Conservation (phyloP, 2,113 vertebrate genomes). For the Cheirogaleus medius region DNA sequence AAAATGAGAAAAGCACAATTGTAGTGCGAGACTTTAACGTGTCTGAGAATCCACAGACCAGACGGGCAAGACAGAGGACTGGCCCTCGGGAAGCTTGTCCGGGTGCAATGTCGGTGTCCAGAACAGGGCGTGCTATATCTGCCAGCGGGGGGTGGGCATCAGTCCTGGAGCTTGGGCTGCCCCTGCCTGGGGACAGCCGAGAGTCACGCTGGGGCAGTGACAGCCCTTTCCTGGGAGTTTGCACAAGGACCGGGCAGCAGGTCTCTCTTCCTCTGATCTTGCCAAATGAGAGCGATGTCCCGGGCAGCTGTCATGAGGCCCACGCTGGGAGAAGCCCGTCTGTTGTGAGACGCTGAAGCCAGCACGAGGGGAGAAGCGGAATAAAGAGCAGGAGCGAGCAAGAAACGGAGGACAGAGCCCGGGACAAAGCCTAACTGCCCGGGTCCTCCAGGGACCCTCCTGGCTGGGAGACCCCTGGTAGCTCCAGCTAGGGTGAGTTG, state of each 20-base stretch:
- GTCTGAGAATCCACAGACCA: not conserved
- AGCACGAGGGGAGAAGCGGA: not conserved
- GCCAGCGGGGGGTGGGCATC: no score
- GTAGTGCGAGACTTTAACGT: accelerated
- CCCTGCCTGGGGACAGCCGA: not conserved
- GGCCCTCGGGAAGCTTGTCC: not conserved
- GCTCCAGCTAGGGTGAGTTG: not conserved
- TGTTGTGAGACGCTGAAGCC: not conserved
- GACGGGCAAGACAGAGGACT: not conserved
- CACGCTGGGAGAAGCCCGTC: accelerated
- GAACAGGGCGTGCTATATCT: not conserved
- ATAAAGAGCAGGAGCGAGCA: not conserved
- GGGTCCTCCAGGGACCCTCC: not conserved
- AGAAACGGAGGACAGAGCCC: not conserved
- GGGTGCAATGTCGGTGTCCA: accelerated
- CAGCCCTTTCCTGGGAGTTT: not conserved
- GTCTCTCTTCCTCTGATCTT: not conserved
- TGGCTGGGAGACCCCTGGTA: not conserved
- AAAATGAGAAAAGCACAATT: not conserved
- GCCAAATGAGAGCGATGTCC: not conserved
- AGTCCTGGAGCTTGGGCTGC: not conserved
- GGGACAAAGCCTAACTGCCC: accelerated
- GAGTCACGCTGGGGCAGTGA: no score
- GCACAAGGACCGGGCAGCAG: accelerated
- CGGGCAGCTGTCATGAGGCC: accelerated